A percentile compares a stretch with the other conserved stretches of the same genome.
Evolutionary conservation across 2,888 invertebrate genomes (phyloP).

Genomic region (Alloscopus bannaensis): DNA sequence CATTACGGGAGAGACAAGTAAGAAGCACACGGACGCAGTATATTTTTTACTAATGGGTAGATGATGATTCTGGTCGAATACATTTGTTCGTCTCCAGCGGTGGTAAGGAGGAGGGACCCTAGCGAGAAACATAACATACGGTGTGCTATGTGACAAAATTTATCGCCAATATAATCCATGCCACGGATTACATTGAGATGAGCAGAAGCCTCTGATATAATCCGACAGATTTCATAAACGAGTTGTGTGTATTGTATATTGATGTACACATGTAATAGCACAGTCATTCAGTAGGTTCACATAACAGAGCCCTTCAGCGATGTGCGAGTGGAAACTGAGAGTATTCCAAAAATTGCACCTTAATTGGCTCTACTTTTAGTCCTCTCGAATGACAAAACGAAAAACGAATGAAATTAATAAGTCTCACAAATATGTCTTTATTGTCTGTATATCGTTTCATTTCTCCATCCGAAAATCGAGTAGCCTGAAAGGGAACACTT

Average conservation of each 20-base stretch:
- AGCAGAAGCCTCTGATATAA: background rate
- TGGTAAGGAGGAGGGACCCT: no score
- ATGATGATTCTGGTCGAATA: no score
- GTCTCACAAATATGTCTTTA: background rate
- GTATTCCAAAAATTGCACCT: background rate
- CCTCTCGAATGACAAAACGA: background rate
- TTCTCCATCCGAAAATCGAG: background rate
- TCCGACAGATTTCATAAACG: background rate
- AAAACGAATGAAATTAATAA: background rate
- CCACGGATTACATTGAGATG: no score
- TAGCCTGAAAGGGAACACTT: conserved; percentile 7
- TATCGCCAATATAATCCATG: no score
- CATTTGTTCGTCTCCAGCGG: no score
- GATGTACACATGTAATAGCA: background rate
- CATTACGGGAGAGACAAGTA: no score
- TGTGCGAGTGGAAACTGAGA: background rate
- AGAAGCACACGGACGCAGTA: no score
- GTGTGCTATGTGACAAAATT: no score
- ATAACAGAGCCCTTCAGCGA: background rate
- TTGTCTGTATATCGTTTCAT: background rate
- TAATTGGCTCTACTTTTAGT: conserved; percentile 16
- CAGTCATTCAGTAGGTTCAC: background rate
- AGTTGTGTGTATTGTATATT: background rate
- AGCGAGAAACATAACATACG: no score
- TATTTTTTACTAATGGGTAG: no score